Evolutionary conservation across 2,888 invertebrate genomes (phyloP), one percentile per base, ranked within the genome.

Genomic region (Habroteleia sp.): DNA sequence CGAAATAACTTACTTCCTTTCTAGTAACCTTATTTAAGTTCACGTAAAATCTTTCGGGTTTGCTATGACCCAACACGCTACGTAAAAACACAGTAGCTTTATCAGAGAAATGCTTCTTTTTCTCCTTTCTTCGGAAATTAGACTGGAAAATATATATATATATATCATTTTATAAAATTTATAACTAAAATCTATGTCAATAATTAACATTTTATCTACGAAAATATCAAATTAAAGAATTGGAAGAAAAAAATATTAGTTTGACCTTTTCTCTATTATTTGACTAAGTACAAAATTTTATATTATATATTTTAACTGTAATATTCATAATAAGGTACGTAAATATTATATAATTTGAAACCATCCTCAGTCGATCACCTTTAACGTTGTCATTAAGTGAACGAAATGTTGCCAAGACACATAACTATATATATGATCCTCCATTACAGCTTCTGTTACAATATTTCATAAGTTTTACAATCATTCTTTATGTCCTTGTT

Each of bases 351-450:
- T 42, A 54, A 37, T n/a, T 10, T 5, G 10, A 37, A 27, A 33
- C 20, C 39, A 42, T 27, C 48, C 33, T 46, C 11, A 60, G 78
- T 81, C 77, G 79, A 81, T 81, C 78, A 76, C 73, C 72, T 74
- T 80, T 80, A 77, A 78, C 78, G 52, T 81, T 81, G 82, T n/a
- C n/a, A n/a, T 77, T 79, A 82, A 82, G 82, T 79, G 63, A 80
- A 81, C 74, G 56, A 73, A 74, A 63, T 33, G 42, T 44, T 33
- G 20, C 29, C 48, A 48, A 52, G 60, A 62, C 23, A 27, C 20
- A 42, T 37, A 46, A n/a, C 54, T 27, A 42, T 37, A 46, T 7
- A 44, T 27, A 16, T 27, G 52, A 31, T 17, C 33, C 37, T 25
- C 13, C 41, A 48, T 48, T 50, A 23, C 33, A 39, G 68, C 52